Evolutionary conservation across 2,888 invertebrate genomes (phyloP).

Genomic region (Oxystoma pomonae): DNA sequence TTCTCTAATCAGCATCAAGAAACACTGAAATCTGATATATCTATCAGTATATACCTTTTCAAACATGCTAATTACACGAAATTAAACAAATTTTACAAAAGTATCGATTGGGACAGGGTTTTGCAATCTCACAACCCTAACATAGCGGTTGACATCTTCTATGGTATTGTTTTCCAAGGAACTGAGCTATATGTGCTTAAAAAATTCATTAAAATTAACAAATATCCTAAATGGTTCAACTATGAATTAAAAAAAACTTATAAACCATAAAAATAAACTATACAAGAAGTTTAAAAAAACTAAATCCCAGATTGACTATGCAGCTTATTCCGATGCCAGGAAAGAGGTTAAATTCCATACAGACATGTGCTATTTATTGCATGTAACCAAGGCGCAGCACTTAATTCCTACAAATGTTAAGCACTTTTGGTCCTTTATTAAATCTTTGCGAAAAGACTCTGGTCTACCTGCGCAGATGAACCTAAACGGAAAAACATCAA

Average conservation of each 20-base stretch:
- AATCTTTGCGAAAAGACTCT: not conserved
- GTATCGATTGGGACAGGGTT: not conserved
- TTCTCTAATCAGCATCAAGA: not conserved
- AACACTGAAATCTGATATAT: not conserved
- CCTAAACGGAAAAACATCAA: not conserved
- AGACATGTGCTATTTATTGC: not conserved
- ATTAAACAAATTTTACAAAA: not conserved
- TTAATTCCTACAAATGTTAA: not conserved
- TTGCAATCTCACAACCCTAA: not conserved
- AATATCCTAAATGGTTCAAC: not conserved
- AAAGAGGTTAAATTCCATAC: not conserved
- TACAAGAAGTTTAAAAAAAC: not conserved
- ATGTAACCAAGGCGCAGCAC: not conserved
- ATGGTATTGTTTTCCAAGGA: not conserved
- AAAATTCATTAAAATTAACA: not conserved
- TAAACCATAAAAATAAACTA: not conserved
- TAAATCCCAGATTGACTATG: not conserved
- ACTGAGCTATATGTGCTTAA: not conserved
- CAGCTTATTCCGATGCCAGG: not conserved
- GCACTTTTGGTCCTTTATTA: not conserved
- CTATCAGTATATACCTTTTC: not conserved
- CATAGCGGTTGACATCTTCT: not conserved
- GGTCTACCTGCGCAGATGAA: not conserved
- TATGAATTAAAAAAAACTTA: not conserved
- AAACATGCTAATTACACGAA: not conserved